Percentiles rank a stretch among this genome's conserved stretches.
phyloP scores from a whole-genome alignment of 2,113 vertebrate species.

The Catharus fuscescens region DNA sequence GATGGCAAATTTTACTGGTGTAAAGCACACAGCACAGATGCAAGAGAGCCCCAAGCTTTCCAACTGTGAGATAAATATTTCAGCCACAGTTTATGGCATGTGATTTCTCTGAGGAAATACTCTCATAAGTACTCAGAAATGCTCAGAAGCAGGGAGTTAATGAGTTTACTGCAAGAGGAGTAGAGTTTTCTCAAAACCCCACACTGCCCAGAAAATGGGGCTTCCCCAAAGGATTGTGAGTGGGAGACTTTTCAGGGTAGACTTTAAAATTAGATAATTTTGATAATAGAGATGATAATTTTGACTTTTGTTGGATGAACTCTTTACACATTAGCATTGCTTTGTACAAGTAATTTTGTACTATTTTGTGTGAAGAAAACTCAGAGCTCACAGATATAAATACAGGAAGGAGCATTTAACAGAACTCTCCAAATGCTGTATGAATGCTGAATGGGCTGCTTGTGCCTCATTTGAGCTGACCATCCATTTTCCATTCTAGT shows the following conservation, averaged over 20 bases:
- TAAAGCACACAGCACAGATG: not conserved
- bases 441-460: not conserved
- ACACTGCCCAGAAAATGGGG: not conserved
- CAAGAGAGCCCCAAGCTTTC: constrained; percentile 2
- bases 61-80: not conserved
- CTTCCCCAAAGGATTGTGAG: not conserved
- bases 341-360: not conserved
- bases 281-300: not conserved
- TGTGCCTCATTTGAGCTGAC: not conserved
- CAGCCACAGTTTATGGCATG: not conserved
- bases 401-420: not conserved
- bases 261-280: not conserved
- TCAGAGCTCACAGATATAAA: not conserved
- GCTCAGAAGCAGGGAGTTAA: not conserved
- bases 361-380: not conserved
- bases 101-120: not conserved
- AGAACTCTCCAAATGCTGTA: not conserved
- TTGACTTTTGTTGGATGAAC: not conserved
- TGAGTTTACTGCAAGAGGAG: not conserved
- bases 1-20: not conserved
- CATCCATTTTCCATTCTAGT: not conserved
- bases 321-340: not conserved
- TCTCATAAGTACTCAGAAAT: not conserved
- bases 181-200: not conserved
- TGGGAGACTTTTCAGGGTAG: not conserved